phyloP scores from a whole-genome alignment of 1,140 invertebrate species.

The Drosophila rufa region DNA sequence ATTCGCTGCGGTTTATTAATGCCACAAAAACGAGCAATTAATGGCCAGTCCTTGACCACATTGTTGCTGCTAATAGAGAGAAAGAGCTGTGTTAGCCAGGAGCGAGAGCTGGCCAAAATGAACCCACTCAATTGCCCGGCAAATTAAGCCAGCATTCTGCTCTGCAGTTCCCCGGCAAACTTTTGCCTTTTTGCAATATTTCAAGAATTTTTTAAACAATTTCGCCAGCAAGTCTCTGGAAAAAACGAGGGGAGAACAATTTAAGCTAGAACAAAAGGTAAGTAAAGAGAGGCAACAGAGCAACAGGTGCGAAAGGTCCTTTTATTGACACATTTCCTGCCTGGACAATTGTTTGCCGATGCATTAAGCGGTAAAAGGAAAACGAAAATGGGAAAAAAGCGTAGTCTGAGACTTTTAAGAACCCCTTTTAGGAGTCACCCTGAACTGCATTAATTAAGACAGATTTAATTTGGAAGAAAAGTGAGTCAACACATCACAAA shows the following conservation, averaged over 20 bases:
- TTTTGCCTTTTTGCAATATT: constrained; percentile 31
- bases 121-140: constrained; percentile 24
- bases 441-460: constrained; percentile 51
- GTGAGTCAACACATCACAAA: constrained; percentile 21
- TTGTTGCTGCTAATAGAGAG: constrained; percentile 31
- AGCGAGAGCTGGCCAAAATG: constrained; percentile 10
- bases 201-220: constrained; percentile 45
- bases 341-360: constrained; percentile 66
- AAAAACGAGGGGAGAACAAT: neutral
- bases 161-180: neutral
- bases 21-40: constrained; percentile 43
- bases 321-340: constrained; percentile 61
- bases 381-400: constrained; percentile 5
- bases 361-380: constrained; percentile 57
- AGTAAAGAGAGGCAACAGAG: constrained; percentile 10
- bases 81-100: neutral
- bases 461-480: constrained; percentile 29
- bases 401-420: constrained; percentile 3
- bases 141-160: constrained; percentile 29
- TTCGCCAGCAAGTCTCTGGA: neutral
- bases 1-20: constrained; percentile 63
- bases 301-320: constrained; percentile 56
- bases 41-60: constrained; percentile 36
- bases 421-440: constrained; percentile 9
- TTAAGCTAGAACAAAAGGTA: constrained; percentile 24